Percentiles rank a stretch among this genome's conserved stretches.
Evolutionary conservation across 2,797 vertebrate genomes (phyloP).

Genomic region (Lepilemur ruficaudatus): DNA sequence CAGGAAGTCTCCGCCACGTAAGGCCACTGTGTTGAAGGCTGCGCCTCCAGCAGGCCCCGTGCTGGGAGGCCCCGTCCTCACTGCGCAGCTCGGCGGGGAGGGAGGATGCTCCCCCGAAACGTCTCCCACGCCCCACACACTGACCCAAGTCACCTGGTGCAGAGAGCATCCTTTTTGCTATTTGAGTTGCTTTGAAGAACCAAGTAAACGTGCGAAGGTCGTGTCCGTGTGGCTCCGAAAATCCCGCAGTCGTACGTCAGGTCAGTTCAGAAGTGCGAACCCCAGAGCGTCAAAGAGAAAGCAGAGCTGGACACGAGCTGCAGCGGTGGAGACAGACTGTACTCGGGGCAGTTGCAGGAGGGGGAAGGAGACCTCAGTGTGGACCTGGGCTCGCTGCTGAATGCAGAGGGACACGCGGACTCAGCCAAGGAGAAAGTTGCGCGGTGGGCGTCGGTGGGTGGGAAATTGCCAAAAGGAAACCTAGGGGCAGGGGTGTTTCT

Average conservation of each 20-base stretch:
- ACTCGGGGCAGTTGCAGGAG: not conserved
- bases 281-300: not conserved
- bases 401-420: not conserved
- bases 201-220: not conserved
- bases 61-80: not conserved
- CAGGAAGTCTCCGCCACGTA: not conserved
- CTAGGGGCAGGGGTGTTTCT: not conserved
- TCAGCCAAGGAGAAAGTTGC: not conserved
- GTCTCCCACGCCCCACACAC: not conserved
- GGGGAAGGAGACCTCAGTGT: not conserved
- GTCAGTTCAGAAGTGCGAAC: not conserved
- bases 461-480: no score
- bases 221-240: not conserved
- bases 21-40: not conserved
- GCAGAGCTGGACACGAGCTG: no score
- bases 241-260: conserved; percentile 43
- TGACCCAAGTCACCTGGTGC: not conserved
- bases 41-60: not conserved
- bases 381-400: no score
- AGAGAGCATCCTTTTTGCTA: not conserved
- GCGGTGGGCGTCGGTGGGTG: no score
- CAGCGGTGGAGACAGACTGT: not conserved
- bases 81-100: not conserved
- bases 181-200: not conserved
- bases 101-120: not conserved